Evolutionary conservation across 1,140 invertebrate genomes (phyloP), one percentile per base, ranked within the genome.

Genomic region (Saccostrea cuccullata): DNA sequence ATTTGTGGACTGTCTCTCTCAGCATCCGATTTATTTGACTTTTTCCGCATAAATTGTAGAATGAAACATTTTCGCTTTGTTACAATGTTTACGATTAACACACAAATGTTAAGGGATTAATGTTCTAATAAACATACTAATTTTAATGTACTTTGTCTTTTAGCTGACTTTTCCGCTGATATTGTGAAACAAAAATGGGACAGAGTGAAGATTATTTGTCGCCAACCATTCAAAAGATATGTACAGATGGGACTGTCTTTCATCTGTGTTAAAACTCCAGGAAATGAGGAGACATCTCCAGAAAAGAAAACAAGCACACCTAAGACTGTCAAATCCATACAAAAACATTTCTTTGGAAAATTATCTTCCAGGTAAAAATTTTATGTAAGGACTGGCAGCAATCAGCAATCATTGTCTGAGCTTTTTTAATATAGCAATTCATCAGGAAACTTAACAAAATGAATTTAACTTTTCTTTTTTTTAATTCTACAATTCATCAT

Each of bases 191-290:
- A 91, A 73, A 82, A 88, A 56, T 94, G 94, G 94, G 93, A 94
- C 84, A 88, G 94, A 30, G 70, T 94, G 23, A 91, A 92, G 60
- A 88, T 94, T 4, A 90, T 93, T 2, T 93, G 92, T 87, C 91
- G 92, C n/a, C 94, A 93, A 73, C 92, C 92, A 17, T 93, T 91
- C 67, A 90, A 89, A 30, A 94, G 92, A 88, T 90, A 92, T 85
- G 87, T 91, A 23, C 94, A 94, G 89, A 92, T 92, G 91, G 94
- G 94, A 0, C 36, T 94, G n/a, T 92, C 92, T n/a, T 94, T 94
- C 86, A 26, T 94, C 26, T 82, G 86, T 55, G 23, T 85, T 58
- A 87, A 87, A n/a, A 82, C 55, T 12, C 12, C 77, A 23, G 20
- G 58, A 6, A 26, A 36, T 60, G 64, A 23, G 2, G 17, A 11